Evolutionary conservation across 2,888 invertebrate genomes (phyloP), one percentile per base, ranked within the genome.

Genomic region (Eucera pruinosa): DNA sequence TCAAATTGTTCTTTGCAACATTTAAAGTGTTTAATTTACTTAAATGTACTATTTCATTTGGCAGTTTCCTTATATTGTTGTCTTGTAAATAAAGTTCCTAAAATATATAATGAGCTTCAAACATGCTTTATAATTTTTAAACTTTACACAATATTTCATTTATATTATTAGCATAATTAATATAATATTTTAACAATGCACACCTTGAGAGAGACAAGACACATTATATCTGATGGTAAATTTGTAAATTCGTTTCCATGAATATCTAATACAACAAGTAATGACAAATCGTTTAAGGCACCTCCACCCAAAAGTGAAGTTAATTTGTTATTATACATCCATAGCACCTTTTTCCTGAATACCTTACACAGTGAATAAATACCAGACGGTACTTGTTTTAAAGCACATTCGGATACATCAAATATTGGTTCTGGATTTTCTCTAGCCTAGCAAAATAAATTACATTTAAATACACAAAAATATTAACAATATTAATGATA

Each of bases 401-500:
- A 92, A 89, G 95, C 95, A 92, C 97, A 97, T 82, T 95, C 95
- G 5, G 97, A 96, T 77, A 97, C 91, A 92, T 97, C 97, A 92
- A 96, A 97, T 75, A 95, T 94, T 66, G 96, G 95, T 91, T 97
- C 97, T 36, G 97, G 97, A 82, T 95, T 96, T 93, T 97, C 97
- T 86, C 95, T 93, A 41, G 95, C 95, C 95, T 95, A 89, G 70
- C 91, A 89, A 70, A 48, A 55, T n/a, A 36, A 20, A 25, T 23
- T 33, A 20, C 3, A 39, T 33, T 50, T 15, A n/a, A 23, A 23
- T 9, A 4, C 41, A 27, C 39, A n/a, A 41, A 11, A 43, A 1
- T 33, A 15, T 7, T 15, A 18, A 15, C 47, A 2, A n/a, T n/a
- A 33, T 20, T 4, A 13, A 45, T n/a, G 7, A 30, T 4, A 45